Evolutionary conservation across 2,113 vertebrate genomes (phyloP), one percentile per base, ranked within the genome.

Genomic region (Todiramphus chloris): DNA sequence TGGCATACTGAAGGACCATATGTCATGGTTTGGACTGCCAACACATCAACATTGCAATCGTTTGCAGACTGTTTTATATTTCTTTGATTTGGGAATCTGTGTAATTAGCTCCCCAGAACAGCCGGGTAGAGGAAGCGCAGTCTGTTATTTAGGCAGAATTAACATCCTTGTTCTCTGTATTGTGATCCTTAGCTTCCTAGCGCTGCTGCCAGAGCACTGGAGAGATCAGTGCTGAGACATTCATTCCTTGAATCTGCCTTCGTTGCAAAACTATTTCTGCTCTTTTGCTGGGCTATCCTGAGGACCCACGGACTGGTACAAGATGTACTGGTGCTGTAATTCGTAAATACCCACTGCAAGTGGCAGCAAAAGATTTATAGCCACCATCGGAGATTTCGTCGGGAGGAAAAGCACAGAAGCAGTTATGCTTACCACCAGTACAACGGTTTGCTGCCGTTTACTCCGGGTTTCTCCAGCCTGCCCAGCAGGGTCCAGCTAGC

Each of bases 61-160:
- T 95, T 97, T 95, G 90, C 94, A 96, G 94, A 94, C 87, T 97
- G 96, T 97, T 97, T 96, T 90, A 53, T 90, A 73, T 94, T 96
- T 96, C 91, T 96, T 95, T 94, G 79, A 94, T 83, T 89, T 28
- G 90, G 55, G 94, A 94, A 63, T 93, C 92, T 92, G 90, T 95
- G 93, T 95, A 95, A 97, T 96, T 96, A 97, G 77, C 89, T 97
- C 73, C 89, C 80, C 84, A 89, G 94, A 97, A 96, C 93, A 96
- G 96, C 85, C 60, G 86, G 93, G 74, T 48, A 35, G 87, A 96
- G 93, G 93, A 97, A 96, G 66, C 2, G 66, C 35, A 60, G 95
- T 93, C 94, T 97, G 96, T 96, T 96, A 96, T 96, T 96, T 94
- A 94, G 93, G 84, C 89, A 96, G 94, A 96, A 96, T 96, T 97